phyloP scores from a whole-genome alignment of 2,797 vertebrate species.

The Periparus ater region DNA sequence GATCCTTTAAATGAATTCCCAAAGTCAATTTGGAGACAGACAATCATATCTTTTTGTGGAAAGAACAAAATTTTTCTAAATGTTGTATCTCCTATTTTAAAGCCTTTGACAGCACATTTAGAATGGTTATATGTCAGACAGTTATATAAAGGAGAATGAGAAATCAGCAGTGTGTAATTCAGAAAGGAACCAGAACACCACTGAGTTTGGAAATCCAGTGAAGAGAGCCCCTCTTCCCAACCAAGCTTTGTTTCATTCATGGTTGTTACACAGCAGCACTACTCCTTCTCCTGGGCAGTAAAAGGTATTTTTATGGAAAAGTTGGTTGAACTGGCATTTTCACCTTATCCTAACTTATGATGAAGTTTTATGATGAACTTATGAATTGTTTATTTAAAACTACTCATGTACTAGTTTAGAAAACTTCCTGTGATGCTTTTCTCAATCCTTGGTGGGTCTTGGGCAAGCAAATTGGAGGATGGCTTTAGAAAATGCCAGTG shows the following conservation, averaged over 20 bases:
- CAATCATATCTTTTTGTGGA: neutral
- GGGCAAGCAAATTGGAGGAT: neutral
- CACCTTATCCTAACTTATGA: neutral
- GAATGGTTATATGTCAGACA: neutral
- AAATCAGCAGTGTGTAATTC: neutral
- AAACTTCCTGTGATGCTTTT: neutral
- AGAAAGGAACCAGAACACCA: neutral
- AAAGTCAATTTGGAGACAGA: neutral
- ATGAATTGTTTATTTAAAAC: neutral
- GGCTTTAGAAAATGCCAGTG: neutral
- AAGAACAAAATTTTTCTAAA: neutral
- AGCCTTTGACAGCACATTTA: neutral
- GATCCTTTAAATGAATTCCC: neutral
- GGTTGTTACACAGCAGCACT: neutral
- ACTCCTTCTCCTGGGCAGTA: neutral
- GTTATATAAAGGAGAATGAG: neutral
- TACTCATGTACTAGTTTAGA: neutral
- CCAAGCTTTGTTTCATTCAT: neutral
- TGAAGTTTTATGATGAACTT: neutral
- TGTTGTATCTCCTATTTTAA: neutral
- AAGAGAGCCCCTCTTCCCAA: neutral
- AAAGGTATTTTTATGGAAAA: neutral
- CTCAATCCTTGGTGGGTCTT: neutral
- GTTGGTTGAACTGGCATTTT: neutral
- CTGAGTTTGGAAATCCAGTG: neutral